These are phyloP conservation scores for Euphydryas editha DNA, from an alignment of 2,888 invertebrate species.

Conservation along the genomic window DNA sequence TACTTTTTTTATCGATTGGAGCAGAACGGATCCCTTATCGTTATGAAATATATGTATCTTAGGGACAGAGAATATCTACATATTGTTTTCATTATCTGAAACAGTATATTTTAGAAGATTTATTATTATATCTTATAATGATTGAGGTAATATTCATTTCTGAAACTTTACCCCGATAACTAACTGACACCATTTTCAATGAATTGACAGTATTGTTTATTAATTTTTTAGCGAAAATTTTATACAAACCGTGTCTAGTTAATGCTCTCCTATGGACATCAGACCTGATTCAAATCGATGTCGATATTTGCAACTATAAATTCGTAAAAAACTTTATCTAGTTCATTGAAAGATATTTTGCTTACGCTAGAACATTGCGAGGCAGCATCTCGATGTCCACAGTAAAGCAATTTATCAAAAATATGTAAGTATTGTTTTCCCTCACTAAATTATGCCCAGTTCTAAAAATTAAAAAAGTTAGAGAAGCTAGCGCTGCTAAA, in stretches of 20 bases:
- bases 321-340: constrained; percentile 34
- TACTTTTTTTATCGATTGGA: constrained; percentile 74
- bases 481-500: constrained; percentile 83
- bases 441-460: constrained; percentile 66
- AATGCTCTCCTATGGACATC: constrained; percentile 63
- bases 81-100: constrained; percentile 65
- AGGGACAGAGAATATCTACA: constrained; percentile 77
- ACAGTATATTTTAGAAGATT: constrained; percentile 68
- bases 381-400: constrained; percentile 54
- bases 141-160: constrained; percentile 60
- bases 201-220: constrained; percentile 69
- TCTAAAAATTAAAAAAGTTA: constrained; percentile 71
- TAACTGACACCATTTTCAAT: constrained; percentile 78
- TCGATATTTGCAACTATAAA: constrained; percentile 33
- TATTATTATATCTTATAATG: constrained; percentile 63
- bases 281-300: constrained; percentile 27
- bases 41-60: constrained; percentile 50
- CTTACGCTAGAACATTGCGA: constrained; percentile 22
- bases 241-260: constrained; percentile 57
- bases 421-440: constrained; percentile 61
- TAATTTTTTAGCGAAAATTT: constrained; percentile 54
- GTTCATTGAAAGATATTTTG: constrained; percentile 20
- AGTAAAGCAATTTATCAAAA: constrained; percentile 70
- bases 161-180: constrained; percentile 62
- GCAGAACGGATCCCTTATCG: constrained; percentile 76